Base-by-base conservation (phyloP, 2,888 invertebrate genomes). In the Hypercompe scribonia region DNA sequence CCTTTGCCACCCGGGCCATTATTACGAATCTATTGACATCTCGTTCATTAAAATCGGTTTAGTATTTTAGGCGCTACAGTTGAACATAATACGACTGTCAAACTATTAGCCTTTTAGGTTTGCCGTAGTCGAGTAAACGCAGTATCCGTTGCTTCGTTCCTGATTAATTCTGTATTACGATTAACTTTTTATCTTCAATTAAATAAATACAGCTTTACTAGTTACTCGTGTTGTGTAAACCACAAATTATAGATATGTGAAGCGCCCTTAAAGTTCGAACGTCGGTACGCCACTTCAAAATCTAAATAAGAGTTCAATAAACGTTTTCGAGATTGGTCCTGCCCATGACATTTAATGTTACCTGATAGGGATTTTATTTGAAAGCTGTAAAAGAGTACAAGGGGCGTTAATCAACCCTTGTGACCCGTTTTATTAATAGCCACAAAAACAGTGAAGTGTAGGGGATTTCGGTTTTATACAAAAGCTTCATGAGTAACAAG, bases 341-440 rank as follows among this genome's bases (percentile, higher is more conserved):
- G 70, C 61, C 61, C 33, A 65, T 78, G 70, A 72, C 64, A 46
- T 79, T 74, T 79, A 78, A 77, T 69, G 73, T 13, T 70, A 67
- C 73, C 72, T 67, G 72, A 46, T 68, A 70, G 50, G 31, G 34
- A 68, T 73, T 72, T 72, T 68, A 71, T 36, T 58, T 70, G 66
- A 68, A 74, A 68, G 63, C 68, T 68, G 70, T 68, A 75, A 75
- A 75, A 78, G 31, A 46, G 71, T 72, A 81, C 78, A 83, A 75
- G 68, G 31, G 68, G 54, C 63, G 74, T 78, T 79, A 82, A 81
- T 84, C 80, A 84, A 78, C 83, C 83, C 80, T 77, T 61, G 77
- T 74, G 68, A 79, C 80, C 80, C 66, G 70, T 78, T 80, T 80
- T 81, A 82, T 84, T 81, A 81, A 78, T 78, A 78, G 76, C 54